These are phyloP conservation scores for Alloscopus bannaensis DNA, from an alignment of 2,888 invertebrate species.

Conservation along the genomic window DNA sequence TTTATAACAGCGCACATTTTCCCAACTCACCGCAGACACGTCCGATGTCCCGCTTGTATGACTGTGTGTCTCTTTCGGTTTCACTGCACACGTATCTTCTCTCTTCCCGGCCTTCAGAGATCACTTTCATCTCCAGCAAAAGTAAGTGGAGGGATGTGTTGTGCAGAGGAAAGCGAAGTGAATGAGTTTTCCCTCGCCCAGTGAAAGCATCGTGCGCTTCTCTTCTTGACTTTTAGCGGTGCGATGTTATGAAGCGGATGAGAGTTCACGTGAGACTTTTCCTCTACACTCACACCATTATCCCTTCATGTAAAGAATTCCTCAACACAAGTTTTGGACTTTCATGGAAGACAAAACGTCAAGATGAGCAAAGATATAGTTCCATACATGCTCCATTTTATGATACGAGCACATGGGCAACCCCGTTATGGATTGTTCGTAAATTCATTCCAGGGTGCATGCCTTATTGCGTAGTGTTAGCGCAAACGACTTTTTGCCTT, in stretches of 20 bases:
- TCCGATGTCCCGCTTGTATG: background rate
- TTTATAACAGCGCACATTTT: too few species aligned
- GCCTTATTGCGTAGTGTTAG: slow-evolving; percentile 9
- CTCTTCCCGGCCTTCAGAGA: too few species aligned
- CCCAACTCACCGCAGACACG: slow-evolving; percentile 5
- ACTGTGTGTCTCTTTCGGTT: too few species aligned
- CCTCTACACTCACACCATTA: too few species aligned
- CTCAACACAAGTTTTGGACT: too few species aligned
- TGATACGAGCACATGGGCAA: slow-evolving; percentile 7
- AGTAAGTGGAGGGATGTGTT: slow-evolving; percentile 18
- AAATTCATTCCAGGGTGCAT: slow-evolving; percentile 12
- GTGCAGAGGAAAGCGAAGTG: slow-evolving; percentile 1
- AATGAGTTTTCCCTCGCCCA: slow-evolving; percentile 11
- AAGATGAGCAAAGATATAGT: background rate
- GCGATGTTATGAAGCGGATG: slow-evolving; percentile 33
- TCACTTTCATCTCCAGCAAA: slow-evolving; percentile 14
- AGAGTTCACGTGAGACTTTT: slow-evolving; percentile 25
- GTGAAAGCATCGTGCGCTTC: slow-evolving; percentile 11
- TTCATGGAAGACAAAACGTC: background rate
- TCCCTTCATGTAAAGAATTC: too few species aligned
- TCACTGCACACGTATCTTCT: too few species aligned
- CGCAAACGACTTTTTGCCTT: background rate
- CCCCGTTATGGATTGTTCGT: slow-evolving; percentile 4
- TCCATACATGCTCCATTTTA: background rate
- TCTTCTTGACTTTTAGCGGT: slow-evolving; percentile 34